These are phyloP conservation scores for Dinocampus coccinellae DNA, from an alignment of 2,888 invertebrate species.

Conservation along the genomic window DNA sequence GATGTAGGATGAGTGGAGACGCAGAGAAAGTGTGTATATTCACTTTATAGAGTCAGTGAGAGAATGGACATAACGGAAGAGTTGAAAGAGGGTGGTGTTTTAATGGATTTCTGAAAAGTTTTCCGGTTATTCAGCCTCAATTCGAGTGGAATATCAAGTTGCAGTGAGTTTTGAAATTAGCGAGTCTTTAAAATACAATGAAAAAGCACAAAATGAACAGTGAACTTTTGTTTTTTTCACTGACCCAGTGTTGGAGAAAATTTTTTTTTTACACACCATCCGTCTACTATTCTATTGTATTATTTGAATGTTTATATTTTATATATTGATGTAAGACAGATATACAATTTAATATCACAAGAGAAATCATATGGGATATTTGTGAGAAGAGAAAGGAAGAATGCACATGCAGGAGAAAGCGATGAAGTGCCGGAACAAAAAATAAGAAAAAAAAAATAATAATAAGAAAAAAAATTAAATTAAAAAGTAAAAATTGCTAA, in stretches of 20 bases:
- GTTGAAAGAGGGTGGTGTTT: constrained; percentile 41
- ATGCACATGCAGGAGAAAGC: not conserved
- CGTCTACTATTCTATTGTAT: not conserved
- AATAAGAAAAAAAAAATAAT: no score
- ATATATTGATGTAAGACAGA: no score
- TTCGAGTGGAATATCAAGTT: constrained; percentile 57
- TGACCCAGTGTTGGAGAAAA: constrained; percentile 1
- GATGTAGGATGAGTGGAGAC: not conserved
- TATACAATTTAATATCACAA: no score
- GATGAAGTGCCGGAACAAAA: not conserved
- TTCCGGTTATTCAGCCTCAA: constrained; percentile 51
- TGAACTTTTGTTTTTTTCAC: constrained; percentile 16
- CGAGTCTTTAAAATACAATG: constrained; percentile 53
- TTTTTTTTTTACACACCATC: constrained; percentile 6
- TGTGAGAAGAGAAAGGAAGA: not conserved
- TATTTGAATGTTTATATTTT: no score
- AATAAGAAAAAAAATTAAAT: no score
- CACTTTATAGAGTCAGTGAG: not conserved
- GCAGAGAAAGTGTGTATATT: not conserved
- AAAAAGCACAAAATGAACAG: constrained; percentile 27
- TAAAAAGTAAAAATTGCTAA: not conserved
- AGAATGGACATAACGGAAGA: constrained; percentile 23
- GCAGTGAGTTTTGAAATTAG: constrained; percentile 59
- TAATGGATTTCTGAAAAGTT: constrained; percentile 63
- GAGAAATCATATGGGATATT: not conserved